Base-by-base conservation (phyloP, 2,888 invertebrate species). In the Biston betularia region DNA sequence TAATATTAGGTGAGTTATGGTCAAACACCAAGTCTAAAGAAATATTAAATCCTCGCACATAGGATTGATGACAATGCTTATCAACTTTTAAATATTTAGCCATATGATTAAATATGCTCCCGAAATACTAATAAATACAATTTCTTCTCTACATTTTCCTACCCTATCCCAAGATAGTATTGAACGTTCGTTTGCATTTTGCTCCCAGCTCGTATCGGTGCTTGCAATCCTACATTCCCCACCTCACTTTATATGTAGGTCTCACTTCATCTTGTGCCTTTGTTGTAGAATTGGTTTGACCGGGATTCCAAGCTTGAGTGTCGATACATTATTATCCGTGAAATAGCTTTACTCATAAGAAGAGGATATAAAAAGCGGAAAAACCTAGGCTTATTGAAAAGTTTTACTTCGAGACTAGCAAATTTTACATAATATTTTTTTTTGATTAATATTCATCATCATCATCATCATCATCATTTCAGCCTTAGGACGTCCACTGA, bases 201-300 rank as follows among this genome's bases (percentile, higher is more conserved):
- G 34, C 34, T 52, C 33, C 9, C 49, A 50, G 42, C 33, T 49
- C 34, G 33, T 42, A 44, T 60, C 33, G n/a, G 44, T 52, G n/a
- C 15, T 35, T 60, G 33, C 59, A 60, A 60, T 60, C 15, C 8
- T 14, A 38, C 45, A 53, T 6, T 45, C n/a, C 46, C 35, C 24
- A 14, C 24, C 33, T 48, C 38, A 33, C 46, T 14, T 34, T 42
- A n/a, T 35, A 52, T 14, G 52, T 53, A 44, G 62, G 40, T 55
- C 54, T 33, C 54, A 54, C 55, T 55, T 62, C 55, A 62, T 62
- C 62, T 62, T 55, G 55, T 33, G 11, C 49, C 55, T 49, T 62
- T 62, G 62, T 62, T 55, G 62, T 49, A 10, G 45, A 62, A 62
- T 62, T 55, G 62, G 55, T 62, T 55, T 62, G 55, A 62, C 49